Conservation (phyloP, 1,140 invertebrate species). For the Catajapyx aquilonaris region DNA sequence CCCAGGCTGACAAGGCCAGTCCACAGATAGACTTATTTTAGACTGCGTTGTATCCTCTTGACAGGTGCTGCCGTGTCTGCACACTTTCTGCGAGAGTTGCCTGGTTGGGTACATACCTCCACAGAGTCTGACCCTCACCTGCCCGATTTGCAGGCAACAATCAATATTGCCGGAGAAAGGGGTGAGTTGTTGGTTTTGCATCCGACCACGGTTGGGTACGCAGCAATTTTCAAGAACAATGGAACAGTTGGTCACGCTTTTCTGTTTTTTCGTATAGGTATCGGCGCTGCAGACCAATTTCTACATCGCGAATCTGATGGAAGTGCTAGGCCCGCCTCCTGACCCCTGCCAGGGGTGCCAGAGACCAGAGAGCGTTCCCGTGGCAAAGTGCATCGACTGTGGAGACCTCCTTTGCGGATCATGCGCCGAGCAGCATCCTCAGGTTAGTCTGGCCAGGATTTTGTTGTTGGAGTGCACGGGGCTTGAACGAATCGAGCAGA, state of each 20-base stretch:
- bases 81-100: constrained; percentile 24
- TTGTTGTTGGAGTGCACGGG: no score
- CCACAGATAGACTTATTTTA: no score
- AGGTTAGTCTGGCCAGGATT: no score
- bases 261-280: constrained; percentile 13
- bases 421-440: neutral
- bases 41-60: no score
- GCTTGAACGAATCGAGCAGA: no score
- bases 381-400: neutral
- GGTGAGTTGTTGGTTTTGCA: constrained; percentile 14
- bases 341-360: neutral
- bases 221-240: neutral
- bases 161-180: constrained; percentile 30
- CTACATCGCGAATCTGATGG: constrained; percentile 25
- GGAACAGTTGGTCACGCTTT: neutral
- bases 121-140: constrained; percentile 27
- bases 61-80: constrained; percentile 24
- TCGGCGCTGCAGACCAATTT: constrained; percentile 26
- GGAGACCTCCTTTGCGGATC: neutral
- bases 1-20: no score
- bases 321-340: constrained; percentile 16
- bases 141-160: constrained; percentile 30
- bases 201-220: neutral
- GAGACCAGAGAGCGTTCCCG: neutral
- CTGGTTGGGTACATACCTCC: constrained; percentile 21